A percentile compares a stretch with the other conserved stretches of the same genome.
Evolutionary conservation across 2,797 vertebrate species (phyloP).

Genomic region (Tarsius wallacei): DNA sequence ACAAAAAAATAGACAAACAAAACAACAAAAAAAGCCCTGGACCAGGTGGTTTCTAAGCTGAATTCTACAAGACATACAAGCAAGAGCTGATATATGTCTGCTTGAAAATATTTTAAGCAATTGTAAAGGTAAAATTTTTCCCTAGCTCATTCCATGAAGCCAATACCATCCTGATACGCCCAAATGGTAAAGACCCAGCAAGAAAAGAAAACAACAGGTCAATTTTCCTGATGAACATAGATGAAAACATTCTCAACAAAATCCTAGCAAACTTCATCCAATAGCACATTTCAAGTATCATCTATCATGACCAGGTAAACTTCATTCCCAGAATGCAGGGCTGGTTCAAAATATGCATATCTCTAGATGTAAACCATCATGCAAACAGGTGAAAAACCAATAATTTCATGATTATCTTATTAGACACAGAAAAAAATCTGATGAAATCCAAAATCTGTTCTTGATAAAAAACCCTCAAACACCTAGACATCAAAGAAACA

Average conservation of each 20-base stretch:
- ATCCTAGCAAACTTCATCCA: background rate
- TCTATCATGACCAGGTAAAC: background rate
- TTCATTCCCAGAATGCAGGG: background rate
- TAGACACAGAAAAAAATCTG: background rate
- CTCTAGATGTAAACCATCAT: background rate
- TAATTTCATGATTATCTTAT: background rate
- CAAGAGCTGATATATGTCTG: background rate
- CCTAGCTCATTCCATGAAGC: background rate
- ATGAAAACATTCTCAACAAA: background rate
- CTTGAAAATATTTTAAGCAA: background rate
- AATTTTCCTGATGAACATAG: background rate
- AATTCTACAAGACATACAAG: background rate
- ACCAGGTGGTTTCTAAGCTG: background rate
- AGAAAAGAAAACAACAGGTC: background rate
- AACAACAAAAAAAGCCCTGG: background rate
- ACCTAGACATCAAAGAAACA: background rate
- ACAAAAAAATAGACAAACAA: no score
- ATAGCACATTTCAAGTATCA: background rate
- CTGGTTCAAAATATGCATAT: background rate
- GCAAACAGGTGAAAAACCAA: background rate
- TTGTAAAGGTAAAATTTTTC: background rate
- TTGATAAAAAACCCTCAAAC: background rate
- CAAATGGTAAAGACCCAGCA: background rate
- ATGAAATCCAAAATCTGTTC: background rate
- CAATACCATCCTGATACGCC: background rate